phyloP scores from a whole-genome alignment of 2,888 invertebrate species.

The Ctena decussata region DNA sequence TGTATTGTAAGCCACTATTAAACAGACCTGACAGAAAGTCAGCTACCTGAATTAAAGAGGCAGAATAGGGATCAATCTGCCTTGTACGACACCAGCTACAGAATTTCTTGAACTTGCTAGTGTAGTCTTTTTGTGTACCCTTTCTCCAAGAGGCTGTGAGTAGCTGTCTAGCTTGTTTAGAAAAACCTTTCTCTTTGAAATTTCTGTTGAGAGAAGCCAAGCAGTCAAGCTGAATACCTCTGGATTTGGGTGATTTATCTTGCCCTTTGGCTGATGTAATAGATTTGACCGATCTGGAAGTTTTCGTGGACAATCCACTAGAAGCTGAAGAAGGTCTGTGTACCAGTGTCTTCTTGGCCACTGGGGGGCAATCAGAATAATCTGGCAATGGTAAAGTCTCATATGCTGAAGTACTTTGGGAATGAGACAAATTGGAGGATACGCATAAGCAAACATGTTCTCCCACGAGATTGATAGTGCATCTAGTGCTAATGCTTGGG shows the following conservation, averaged over 20 bases:
- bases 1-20: constrained; percentile 19
- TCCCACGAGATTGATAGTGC: constrained; percentile 51
- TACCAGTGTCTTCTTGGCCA: constrained; percentile 48
- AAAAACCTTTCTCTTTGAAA: too few species aligned
- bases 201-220: too few species aligned
- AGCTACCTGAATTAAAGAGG: constrained; percentile 9
- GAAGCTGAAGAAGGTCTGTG: constrained; percentile 31
- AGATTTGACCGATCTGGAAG: constrained; percentile 36
- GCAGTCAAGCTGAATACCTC: too few species aligned
- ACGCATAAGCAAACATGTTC: constrained; percentile 55
- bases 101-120: too few species aligned
- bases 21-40: constrained; percentile 19
- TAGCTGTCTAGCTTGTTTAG: too few species aligned
- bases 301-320: constrained; percentile 31
- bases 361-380: constrained; percentile 45
- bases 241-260: constrained; percentile 48
- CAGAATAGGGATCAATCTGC: too few species aligned
- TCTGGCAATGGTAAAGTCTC: constrained; percentile 18
- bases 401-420: constrained; percentile 41
- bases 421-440: constrained; percentile 48
- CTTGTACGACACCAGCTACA: too few species aligned
- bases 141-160: too few species aligned
- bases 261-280: constrained; percentile 35
- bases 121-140: too few species aligned
- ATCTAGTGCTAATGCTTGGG: constrained; percentile 48